Evolutionary conservation across 2,113 vertebrate genomes (phyloP).

Genomic region (Chloropsis hardwickii): DNA sequence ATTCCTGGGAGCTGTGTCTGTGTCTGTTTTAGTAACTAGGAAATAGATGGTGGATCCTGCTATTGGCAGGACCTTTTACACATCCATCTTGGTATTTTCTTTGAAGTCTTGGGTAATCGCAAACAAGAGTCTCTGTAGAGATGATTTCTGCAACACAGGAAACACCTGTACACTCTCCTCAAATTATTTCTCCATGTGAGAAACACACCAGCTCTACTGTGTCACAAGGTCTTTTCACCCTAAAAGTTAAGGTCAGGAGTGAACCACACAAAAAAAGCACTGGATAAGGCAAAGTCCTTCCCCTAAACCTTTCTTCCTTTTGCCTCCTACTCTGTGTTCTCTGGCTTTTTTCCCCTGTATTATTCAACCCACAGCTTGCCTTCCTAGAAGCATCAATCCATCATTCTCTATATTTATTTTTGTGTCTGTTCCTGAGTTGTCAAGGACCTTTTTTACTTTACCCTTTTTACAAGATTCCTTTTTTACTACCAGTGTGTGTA

Average conservation of each 20-base stretch:
- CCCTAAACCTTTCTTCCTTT: neutral
- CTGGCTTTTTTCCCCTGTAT: neutral
- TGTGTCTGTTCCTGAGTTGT: neutral
- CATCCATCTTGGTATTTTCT: slow-evolving; percentile 27
- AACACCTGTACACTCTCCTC: slow-evolving; percentile 45
- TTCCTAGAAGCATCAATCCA: neutral
- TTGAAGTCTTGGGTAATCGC: slow-evolving; percentile 43
- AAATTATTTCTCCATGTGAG: slow-evolving; percentile 1
- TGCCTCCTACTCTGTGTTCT: neutral
- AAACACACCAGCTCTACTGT: neutral
- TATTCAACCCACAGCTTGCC: neutral
- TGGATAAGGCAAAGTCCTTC: neutral
- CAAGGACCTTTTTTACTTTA: neutral
- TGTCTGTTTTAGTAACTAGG: neutral
- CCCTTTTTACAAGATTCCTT: neutral
- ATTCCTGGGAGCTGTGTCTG: neutral
- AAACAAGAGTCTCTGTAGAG: slow-evolving; percentile 18
- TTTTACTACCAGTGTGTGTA: neutral
- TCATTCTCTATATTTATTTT: neutral
- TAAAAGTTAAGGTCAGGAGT: neutral
- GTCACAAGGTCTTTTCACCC: neutral
- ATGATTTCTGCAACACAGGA: slow-evolving; percentile 52
- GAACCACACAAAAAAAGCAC: neutral
- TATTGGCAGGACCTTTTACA: neutral
- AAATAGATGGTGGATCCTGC: neutral